Evolutionary conservation across 2,888 invertebrate species (phyloP), one percentile per base, ranked within the genome.

Genomic region (Panzeria rudis): DNA sequence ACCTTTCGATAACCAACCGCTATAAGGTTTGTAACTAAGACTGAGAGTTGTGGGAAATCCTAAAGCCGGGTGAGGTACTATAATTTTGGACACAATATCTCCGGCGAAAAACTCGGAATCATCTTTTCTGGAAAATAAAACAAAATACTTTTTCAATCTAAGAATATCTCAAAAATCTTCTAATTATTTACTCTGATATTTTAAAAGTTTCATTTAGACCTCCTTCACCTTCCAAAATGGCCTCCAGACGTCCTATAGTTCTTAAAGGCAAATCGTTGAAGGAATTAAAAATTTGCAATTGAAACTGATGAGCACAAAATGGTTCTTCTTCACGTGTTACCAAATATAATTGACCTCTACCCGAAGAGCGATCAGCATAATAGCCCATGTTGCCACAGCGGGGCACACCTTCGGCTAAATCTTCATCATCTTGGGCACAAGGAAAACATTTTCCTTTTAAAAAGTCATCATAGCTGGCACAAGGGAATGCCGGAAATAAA

Each of bases 341-440:
- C 62, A 98, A 93, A 90, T 97, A 98, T n/a, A 98, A 94, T 88
- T 96, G 96, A 0, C 98, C 98, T 35, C 97, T 94, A 0, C 97
- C 97, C 5, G 95, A 94, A 0, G 97, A 96, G 64, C 95, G 94
- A 91, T 98, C 97, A 0, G 98, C 97, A 92, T 97, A 97, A 93
- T 97, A 98, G 0, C 98, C 98, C 97, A 98, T 97, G 91, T 97
- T 97, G 44, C 97, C 97, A 91, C 98, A 98, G 0, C 94, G 93
- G 1, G 94, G 93, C 29, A 94, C 93, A 3, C 93, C 93, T 38
- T 90, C 90, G 3, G 89, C 89, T 50, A 90, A 86, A 52, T 90
- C 92, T 81, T 91, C 89, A 68, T 90, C 90, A 54, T 91, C 91
- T 81, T 93, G 92, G 20, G 91, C 91, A 90, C 97, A 97, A 0